phyloP scores from a whole-genome alignment of 1,140 invertebrate species.

The Diorhabda sublineata region DNA sequence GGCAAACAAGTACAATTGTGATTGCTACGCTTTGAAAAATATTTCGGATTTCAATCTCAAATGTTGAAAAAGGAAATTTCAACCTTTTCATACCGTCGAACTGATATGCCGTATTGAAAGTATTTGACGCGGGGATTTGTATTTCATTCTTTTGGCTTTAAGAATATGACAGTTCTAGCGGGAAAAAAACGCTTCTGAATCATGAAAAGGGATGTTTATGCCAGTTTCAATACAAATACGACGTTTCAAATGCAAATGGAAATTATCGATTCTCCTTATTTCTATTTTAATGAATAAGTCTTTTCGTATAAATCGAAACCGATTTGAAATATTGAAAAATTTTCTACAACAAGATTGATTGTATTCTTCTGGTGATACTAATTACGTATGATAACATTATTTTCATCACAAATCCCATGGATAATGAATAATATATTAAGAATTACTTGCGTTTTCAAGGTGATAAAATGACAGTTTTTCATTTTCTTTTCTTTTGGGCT shows the following conservation, averaged over 20 bases:
- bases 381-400: no score
- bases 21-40: not conserved
- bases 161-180: not conserved
- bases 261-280: not conserved
- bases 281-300: not conserved
- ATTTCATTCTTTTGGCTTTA: slow-evolving; percentile 1
- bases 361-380: no score
- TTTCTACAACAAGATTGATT: no score
- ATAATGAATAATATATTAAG: no score
- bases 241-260: not conserved
- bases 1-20: not conserved
- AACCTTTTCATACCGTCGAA: slow-evolving; percentile 1
- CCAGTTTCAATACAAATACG: not conserved
- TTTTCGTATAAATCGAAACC: not conserved
- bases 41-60: not conserved
- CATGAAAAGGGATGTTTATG: slow-evolving; percentile 2
- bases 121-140: slow-evolving; percentile 1
- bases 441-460: no score
- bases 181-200: not conserved
- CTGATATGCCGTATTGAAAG: slow-evolving; percentile 2
- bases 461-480: no score
- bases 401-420: no score
- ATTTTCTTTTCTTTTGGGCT: no score
- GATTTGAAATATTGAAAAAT: not conserved
- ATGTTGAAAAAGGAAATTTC: not conserved